Evolutionary conservation across 64 coral and sea anemone genomes (phyloP).

Genomic region (Montipora efflorescens): DNA sequence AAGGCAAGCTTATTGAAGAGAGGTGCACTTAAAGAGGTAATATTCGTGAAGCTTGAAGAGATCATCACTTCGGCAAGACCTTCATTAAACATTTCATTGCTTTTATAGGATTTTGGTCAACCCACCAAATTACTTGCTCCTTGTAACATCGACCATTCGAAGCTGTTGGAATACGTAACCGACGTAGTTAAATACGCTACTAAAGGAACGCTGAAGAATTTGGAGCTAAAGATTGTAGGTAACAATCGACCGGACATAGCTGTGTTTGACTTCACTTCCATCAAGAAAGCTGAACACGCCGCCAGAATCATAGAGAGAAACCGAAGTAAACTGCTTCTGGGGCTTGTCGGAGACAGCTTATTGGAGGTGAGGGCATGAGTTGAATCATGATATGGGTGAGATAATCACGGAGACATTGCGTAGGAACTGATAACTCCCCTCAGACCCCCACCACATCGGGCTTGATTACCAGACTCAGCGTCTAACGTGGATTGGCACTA

Average conservation of each 20-base stretch:
- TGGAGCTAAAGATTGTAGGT: constrained; percentile 62
- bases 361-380: constrained; percentile 71
- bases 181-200: constrained; percentile 91
- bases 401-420: too few relatives aligned
- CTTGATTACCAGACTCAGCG: too few relatives aligned
- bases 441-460: too few relatives aligned
- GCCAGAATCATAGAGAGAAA: constrained; percentile 93
- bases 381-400: too few relatives aligned
- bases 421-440: too few relatives aligned
- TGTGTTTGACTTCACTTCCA: constrained; percentile 96
- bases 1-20: constrained; percentile 88
- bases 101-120: constrained; percentile 70
- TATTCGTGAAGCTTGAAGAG: too few relatives aligned
- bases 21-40: constrained; percentile 84
- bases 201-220: constrained; percentile 77
- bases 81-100: not conserved
- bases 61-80: too few relatives aligned
- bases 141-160: constrained; percentile 64
- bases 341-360: constrained; percentile 92
- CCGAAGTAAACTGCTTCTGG: constrained; percentile 83
- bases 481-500: too few relatives aligned
- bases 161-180: constrained; percentile 70
- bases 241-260: constrained; percentile 80
- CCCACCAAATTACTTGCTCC: constrained; percentile 73
- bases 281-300: constrained; percentile 94